Evolutionary conservation across 2,888 invertebrate genomes (phyloP).

Genomic region (Omphaloscelis lunosa): DNA sequence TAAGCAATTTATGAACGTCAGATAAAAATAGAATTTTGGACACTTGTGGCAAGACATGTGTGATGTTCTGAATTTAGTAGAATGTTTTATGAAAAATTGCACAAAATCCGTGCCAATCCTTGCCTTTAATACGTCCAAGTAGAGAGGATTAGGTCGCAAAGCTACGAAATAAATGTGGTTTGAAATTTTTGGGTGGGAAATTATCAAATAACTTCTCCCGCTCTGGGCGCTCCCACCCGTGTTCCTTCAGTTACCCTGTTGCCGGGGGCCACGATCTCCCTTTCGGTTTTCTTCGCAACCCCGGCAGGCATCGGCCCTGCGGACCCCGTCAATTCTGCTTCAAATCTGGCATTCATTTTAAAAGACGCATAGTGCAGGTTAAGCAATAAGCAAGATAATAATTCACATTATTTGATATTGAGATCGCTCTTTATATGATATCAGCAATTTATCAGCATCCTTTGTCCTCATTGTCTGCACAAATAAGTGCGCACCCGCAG

Average conservation of each 20-base stretch:
- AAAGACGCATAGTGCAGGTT: background rate
- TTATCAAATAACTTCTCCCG: too few relatives aligned
- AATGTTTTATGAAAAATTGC: conserved; percentile 7
- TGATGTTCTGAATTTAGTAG: background rate
- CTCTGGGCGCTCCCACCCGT: too few relatives aligned
- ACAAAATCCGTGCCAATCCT: background rate
- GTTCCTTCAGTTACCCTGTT: too few relatives aligned
- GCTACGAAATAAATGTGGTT: background rate
- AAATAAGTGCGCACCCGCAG: conserved; percentile 26
- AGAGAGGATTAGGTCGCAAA: background rate
- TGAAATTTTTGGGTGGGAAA: too few relatives aligned
- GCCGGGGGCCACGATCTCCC: too few relatives aligned
- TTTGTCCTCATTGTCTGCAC: conserved; percentile 43
- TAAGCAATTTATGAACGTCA: background rate
- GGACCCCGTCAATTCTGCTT: too few relatives aligned
- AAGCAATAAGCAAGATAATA: background rate
- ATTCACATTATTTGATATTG: conserved; percentile 8
- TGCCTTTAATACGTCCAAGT: background rate
- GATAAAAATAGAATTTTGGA: background rate
- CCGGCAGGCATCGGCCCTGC: too few relatives aligned
- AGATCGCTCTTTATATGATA: conserved; percentile 23
- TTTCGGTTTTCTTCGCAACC: too few relatives aligned
- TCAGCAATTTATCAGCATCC: conserved; percentile 17
- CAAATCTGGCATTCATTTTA: conserved; percentile 2
- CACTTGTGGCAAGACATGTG: background rate